Percentiles rank a stretch among this genome's conserved stretches.
Evolutionary conservation across 2,888 invertebrate species (phyloP).

Genomic region (Neoitamus cyanurus): DNA sequence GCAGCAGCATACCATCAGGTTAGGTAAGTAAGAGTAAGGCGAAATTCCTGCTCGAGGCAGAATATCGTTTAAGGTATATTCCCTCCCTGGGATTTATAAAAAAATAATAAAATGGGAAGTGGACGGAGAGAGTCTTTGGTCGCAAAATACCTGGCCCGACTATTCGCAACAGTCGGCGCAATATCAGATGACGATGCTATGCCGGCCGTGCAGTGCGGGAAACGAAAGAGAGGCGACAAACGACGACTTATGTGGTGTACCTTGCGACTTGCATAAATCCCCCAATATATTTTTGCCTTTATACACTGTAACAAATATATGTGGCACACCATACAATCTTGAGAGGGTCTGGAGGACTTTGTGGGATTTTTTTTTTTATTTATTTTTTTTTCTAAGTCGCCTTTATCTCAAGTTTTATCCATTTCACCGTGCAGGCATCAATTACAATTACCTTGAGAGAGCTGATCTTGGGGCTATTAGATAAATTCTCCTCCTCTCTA

Average conservation of each 20-base stretch:
- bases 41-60: background rate
- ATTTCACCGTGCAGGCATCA: conserved; percentile 40
- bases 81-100: background rate
- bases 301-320: background rate
- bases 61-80: background rate
- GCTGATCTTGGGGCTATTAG: conserved; percentile 38
- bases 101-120: background rate
- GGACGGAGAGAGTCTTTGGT: background rate
- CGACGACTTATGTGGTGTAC: background rate
- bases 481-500: conserved; percentile 23
- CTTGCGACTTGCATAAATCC: background rate
- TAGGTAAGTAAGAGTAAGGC: background rate
- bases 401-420: conserved; percentile 34
- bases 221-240: background rate
- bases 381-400: background rate
- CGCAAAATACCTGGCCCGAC: background rate
- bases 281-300: background rate
- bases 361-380: background rate
- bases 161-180: background rate
- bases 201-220: background rate
- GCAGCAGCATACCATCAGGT: too few relatives aligned
- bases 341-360: too few relatives aligned
- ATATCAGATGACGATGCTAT: background rate
- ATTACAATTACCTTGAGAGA: conserved; percentile 39
- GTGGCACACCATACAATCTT: too few relatives aligned